Evolutionary conservation across 2,113 vertebrate species (phyloP), one percentile per base, ranked within the genome.

Genomic region (Sprattus sprattus): DNA sequence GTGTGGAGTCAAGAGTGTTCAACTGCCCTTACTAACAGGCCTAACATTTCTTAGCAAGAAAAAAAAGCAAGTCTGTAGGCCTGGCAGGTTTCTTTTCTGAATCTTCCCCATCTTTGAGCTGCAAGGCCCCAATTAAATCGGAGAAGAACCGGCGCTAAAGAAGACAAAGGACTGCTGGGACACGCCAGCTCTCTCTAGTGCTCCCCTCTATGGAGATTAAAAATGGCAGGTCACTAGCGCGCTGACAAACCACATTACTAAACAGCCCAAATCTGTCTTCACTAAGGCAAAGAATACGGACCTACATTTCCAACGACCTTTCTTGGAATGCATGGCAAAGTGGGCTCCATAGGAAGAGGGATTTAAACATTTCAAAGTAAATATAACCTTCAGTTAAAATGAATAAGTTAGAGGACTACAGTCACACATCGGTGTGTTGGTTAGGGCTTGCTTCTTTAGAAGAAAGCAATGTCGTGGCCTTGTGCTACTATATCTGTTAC

Each of bases 171-270:
- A 78, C 71, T 78, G 71, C 71, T 15, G 71, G 71, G 71, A 78
- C 71, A 78, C 28, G 4, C 28, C 25, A 16, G 25, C 32, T 44
- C 71, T 78, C 71, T 5, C 71, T 39, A 10, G 71, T 78, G 71
- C 28, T 32, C 71, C 4, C 71, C 71, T 78, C 71, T 39, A 78
- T 13, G 28, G 71, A 78, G 71, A 78, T 78, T 78, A 78, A 44
- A 78, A 78, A 78, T 78, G 71, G 71, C 28, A 39, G 71, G 10
- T 32, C 3, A 10, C 71, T 78, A 5, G 13, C 71, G 13, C 28
- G 13, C 71, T 78, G 71, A 78, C 71, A 78, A 78, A 78, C 71
- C 32, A 78, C 71, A 78, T 78, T 39, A 44, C 71, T 78, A 78
- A 78, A 78, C 28, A 78, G 71, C 71, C 71, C 32, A 39, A 44